Percentiles rank a stretch among this genome's conserved stretches.
Evolutionary conservation across 2,113 vertebrate species (phyloP).

Genomic region (Callithrix jacchus): DNA sequence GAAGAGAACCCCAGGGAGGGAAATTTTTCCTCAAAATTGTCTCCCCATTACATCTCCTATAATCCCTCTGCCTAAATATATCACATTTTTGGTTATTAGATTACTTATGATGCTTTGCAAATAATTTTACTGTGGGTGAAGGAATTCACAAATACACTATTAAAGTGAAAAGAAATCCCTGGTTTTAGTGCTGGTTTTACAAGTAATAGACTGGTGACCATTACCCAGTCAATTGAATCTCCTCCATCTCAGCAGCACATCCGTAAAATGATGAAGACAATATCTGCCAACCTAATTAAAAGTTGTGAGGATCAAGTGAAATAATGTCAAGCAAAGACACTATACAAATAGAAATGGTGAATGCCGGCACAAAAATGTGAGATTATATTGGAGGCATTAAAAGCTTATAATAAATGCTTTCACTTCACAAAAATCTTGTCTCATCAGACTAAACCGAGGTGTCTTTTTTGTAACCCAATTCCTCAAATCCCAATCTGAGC

Average conservation of each 20-base stretch:
- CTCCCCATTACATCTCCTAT: background rate
- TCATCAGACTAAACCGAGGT: constrained; percentile 30
- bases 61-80: background rate
- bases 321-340: constrained; percentile 35
- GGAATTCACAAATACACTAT: constrained; percentile 11
- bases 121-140: constrained; percentile 36
- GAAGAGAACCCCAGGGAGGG: background rate
- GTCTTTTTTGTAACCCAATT: constrained; percentile 25
- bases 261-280: constrained; percentile 42
- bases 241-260: constrained; percentile 13
- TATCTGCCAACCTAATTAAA: constrained; percentile 55
- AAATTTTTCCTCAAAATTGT: background rate
- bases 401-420: constrained; percentile 51
- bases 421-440: constrained; percentile 24
- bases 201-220: background rate
- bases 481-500: background rate
- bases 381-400: constrained; percentile 58
- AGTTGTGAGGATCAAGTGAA: constrained; percentile 54
- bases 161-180: background rate
- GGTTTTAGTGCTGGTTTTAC: background rate
- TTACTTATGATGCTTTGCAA: constrained; percentile 41
- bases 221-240: constrained; percentile 13
- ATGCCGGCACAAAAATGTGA: constrained; percentile 16
- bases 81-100: background rate
- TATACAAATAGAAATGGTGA: constrained; percentile 29